These are phyloP conservation scores for Lophura nycthemera DNA, from an alignment of 2,113 vertebrate genomes.

Conservation along the genomic window DNA sequence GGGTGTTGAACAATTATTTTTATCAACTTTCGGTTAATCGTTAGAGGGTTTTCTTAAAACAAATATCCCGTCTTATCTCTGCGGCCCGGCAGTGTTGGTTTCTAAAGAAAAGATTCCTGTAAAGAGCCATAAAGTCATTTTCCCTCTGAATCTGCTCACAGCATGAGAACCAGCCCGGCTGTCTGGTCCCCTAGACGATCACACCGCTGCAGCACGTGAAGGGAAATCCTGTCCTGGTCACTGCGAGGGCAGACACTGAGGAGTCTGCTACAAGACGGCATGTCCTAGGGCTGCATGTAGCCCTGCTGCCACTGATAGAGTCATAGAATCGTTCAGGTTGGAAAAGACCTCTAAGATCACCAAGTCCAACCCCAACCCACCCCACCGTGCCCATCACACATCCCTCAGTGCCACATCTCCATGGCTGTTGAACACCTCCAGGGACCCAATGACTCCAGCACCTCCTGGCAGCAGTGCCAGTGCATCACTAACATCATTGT, in stretches of 20 bases:
- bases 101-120: constrained; percentile 33
- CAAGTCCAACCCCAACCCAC: no score
- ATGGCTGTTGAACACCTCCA: no score
- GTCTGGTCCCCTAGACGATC: neutral
- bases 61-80: neutral
- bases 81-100: neutral
- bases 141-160: neutral
- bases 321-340: no score
- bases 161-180: neutral
- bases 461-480: no score
- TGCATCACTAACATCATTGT: neutral
- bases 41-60: neutral
- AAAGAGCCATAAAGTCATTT: neutral
- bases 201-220: neutral
- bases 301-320: neutral
- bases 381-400: no score
- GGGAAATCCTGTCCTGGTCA: constrained; percentile 48
- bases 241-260: neutral
- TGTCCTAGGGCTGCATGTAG: neutral
- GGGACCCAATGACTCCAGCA: no score
- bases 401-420: no score
- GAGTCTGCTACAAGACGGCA: neutral
- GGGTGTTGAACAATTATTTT: neutral
- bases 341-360: no score
- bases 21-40: neutral